Evolutionary conservation across 2,113 vertebrate genomes (phyloP).

Genomic region (Hemiscyllium ocellatum): DNA sequence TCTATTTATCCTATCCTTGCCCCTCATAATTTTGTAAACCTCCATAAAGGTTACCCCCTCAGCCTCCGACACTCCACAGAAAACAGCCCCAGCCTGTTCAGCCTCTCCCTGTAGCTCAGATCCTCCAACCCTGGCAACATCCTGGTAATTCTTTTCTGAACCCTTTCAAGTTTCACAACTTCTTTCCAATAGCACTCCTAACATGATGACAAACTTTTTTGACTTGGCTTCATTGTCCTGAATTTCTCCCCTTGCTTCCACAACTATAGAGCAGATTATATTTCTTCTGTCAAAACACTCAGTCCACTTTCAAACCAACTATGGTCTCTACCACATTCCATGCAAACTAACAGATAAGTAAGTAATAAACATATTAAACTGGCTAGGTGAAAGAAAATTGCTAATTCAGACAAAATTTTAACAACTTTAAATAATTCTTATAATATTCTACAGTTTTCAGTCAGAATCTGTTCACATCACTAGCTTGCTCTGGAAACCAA

Average conservation of each 20-base stretch:
- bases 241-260: background rate
- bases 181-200: background rate
- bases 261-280: background rate
- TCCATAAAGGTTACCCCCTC: too few species aligned
- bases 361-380: background rate
- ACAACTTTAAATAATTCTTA: background rate
- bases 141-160: too few species aligned
- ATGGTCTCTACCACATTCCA: background rate
- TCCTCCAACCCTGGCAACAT: too few species aligned
- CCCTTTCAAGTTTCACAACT: too few species aligned
- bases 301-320: background rate
- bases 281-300: background rate
- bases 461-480: background rate
- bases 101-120: too few species aligned
- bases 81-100: too few species aligned
- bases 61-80: too few species aligned
- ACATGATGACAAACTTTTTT: background rate
- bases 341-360: background rate
- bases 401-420: background rate
- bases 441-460: background rate
- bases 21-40: too few species aligned
- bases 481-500: conserved; percentile 16
- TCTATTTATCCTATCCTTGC: too few species aligned
- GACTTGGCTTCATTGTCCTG: background rate
- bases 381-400: background rate